Conservation (phyloP, 2,888 invertebrate species). For the Agonum fuliginosum region DNA sequence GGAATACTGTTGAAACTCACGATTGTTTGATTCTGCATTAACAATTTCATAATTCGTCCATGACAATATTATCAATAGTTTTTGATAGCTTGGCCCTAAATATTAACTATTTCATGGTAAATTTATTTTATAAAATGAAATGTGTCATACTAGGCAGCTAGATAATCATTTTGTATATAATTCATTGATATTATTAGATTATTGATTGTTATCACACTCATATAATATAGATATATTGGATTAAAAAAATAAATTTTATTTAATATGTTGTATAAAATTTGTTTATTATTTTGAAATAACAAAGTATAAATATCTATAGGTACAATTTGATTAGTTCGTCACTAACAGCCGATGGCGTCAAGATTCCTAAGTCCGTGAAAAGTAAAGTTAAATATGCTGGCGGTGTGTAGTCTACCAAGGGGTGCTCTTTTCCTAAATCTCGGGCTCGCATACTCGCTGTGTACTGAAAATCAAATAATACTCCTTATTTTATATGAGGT, state of each 20-base stretch:
- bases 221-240: constrained; percentile 36
- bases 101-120: constrained; percentile 15
- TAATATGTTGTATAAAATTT: constrained; percentile 45
- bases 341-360: constrained; percentile 97
- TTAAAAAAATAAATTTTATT: constrained; percentile 43
- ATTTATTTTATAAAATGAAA: constrained; percentile 25
- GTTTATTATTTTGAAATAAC: constrained; percentile 28
- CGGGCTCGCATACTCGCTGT: constrained; percentile 73
- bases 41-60: constrained; percentile 3
- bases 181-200: constrained; percentile 16
- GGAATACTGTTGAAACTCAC: too few species aligned
- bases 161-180: constrained; percentile 47
- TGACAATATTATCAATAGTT: constrained; percentile 19
- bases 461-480: constrained; percentile 73
- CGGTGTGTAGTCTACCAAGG: constrained; percentile 97
- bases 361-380: constrained; percentile 96
- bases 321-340: constrained; percentile 98
- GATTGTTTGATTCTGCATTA: background rate
- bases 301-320: constrained; percentile 76
- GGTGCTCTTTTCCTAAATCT: constrained; percentile 80
- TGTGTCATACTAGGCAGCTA: constrained; percentile 57
- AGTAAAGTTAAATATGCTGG: constrained; percentile 93
- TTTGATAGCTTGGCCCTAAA: constrained; percentile 20
- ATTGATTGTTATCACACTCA: constrained; percentile 36
- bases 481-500: too few species aligned